A percentile compares a stretch with the other conserved stretches of the same genome.
Evolutionary conservation across 2,888 invertebrate genomes (phyloP).

Genomic region (Aromia moschata): DNA sequence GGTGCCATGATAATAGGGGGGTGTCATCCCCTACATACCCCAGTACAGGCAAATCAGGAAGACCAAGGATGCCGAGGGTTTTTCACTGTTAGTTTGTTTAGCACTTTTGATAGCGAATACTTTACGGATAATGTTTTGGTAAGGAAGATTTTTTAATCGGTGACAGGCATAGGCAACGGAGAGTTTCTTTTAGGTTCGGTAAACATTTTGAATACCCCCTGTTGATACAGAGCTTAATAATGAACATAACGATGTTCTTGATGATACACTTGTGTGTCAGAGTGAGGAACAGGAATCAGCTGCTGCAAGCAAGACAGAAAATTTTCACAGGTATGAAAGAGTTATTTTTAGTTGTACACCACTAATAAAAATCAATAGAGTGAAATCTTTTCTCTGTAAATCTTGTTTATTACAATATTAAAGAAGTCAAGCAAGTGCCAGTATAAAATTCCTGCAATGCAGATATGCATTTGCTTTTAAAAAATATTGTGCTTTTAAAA

Average conservation of each 20-base stretch:
- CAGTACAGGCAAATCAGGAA: slow-evolving; percentile 93
- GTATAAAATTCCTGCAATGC: neutral
- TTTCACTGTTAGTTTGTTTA: slow-evolving; percentile 96
- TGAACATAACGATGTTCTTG: slow-evolving; percentile 95
- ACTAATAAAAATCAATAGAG: slow-evolving; percentile 30
- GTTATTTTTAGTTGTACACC: slow-evolving; percentile 38
- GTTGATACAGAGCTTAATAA: slow-evolving; percentile 94
- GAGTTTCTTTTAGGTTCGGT: slow-evolving; percentile 84
- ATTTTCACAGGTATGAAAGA: slow-evolving; percentile 80
- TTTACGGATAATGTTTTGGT: slow-evolving; percentile 98
- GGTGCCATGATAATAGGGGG: slow-evolving; percentile 94
- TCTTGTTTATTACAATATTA: neutral
- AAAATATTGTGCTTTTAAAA: too few relatives aligned
- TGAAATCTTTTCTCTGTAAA: slow-evolving; percentile 23
- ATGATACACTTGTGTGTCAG: slow-evolving; percentile 94
- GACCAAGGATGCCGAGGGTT: slow-evolving; percentile 94
- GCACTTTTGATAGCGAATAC: slow-evolving; percentile 95
- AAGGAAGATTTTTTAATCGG: slow-evolving; percentile 61
- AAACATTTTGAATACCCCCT: slow-evolving; percentile 95
- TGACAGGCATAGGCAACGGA: too few relatives aligned
- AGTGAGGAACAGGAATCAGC: slow-evolving; percentile 83
- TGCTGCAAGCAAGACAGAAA: slow-evolving; percentile 78
- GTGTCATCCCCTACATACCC: slow-evolving; percentile 94
- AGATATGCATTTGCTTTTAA: too few relatives aligned
- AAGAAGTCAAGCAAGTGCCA: neutral